Conservation (phyloP, 2,113 vertebrate species). For the Apteryx owenii region DNA sequence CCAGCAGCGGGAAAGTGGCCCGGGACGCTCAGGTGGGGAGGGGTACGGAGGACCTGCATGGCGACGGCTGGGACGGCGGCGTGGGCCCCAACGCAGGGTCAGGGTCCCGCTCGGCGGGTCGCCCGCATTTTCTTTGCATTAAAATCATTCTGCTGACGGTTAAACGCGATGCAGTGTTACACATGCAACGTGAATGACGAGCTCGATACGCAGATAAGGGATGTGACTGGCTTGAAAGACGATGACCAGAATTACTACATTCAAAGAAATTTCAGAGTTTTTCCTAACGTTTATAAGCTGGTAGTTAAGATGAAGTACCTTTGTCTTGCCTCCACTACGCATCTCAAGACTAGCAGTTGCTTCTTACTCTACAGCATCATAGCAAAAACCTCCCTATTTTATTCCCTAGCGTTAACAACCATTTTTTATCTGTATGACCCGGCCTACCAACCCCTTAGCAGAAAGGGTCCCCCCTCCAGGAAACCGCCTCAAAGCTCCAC, state of each 20-base stretch:
- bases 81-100: no score
- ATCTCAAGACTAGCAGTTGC: neutral
- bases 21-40: no score
- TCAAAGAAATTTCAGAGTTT: neutral
- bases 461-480: neutral
- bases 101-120: no score
- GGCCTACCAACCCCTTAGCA: neutral
- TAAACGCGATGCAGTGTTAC: neutral
- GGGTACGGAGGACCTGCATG: no score
- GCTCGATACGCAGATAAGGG: neutral
- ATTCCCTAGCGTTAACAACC: neutral
- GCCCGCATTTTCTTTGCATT: no score
- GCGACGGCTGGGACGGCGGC: no score
- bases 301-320: no score
- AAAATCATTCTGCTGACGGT: neutral
- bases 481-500: no score
- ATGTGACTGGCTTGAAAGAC: neutral
- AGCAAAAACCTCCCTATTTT: no score
- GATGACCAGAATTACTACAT: neutral
- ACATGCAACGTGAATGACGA: fast-evolving
- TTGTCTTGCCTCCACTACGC: neutral
- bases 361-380: neutral
- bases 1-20: no score
- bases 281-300: no score
- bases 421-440: neutral